Evolutionary conservation across 2,113 vertebrate genomes (phyloP), one percentile per base, ranked within the genome.

Genomic region (Sula dactylatra): DNA sequence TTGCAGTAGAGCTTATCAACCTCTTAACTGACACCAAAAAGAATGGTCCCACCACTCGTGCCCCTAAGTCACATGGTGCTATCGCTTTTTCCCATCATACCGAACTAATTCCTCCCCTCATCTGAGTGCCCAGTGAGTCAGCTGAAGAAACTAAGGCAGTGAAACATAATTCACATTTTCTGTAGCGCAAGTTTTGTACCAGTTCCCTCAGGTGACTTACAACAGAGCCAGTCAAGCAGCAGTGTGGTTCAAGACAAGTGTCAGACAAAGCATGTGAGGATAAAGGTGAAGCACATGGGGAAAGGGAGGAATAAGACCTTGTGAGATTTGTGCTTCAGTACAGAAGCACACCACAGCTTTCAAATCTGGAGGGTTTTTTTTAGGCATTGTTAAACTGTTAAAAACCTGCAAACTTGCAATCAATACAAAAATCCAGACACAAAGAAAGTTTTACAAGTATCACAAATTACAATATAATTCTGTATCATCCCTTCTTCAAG

Each of bases 311-410:
- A 32, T 4, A 7, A 25, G 13, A 50, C 61, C 65, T 50, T 3
- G 22, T n/a, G 25, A 67, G 36, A 61, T 6, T 44, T 20, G 32
- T 32, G n/a, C 25, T 54, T 36, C 38, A 13, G 70, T 11, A 34
- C 11, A 26, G 42, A 69, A 64, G 11, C 2, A 13, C 31, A 76
- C 8, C 72, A 50, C 49, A 58, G 55, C 61, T 1, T 79, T 29
- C 66, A 71, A 3, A 21, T 10, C 50, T 7, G 25, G 19, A 59
- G 50, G n/a, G 12, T 0, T 0, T 25, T 25, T 58, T n/a, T 42
- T 24, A 67, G 61, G 44, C 32, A 59, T n/a, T 42, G 65, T 61
- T 80, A 50, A 66, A 78, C 32, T 32, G 16, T 29, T 79, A 32
- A 69, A 76, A 44, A 86, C 18, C 36, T 44, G 36, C 36, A 66